Conservation (phyloP, 2,888 invertebrate species). For the Archips crataeganus region DNA sequence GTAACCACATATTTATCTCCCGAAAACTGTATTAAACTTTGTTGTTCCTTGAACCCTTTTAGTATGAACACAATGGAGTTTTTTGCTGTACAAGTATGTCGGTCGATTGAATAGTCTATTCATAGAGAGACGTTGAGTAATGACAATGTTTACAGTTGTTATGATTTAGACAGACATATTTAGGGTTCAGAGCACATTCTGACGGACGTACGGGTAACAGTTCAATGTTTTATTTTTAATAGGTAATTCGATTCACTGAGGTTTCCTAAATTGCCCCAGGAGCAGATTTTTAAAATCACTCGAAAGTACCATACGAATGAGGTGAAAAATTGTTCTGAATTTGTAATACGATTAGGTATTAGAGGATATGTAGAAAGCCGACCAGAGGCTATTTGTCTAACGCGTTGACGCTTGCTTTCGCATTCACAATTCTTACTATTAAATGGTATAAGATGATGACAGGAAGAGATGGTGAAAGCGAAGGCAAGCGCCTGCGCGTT, state of each 20-base stretch:
- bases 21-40: constrained; percentile 10
- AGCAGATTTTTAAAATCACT: too few species aligned
- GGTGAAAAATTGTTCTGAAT: too few species aligned
- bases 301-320: too few species aligned
- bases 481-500: too few species aligned
- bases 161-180: constrained; percentile 7
- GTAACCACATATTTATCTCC: constrained; percentile 1
- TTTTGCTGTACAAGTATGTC: constrained; percentile 3
- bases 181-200: neutral
- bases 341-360: too few species aligned
- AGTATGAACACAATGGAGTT: constrained; percentile 17
- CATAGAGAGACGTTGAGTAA: constrained; percentile 34
- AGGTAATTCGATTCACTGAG: neutral
- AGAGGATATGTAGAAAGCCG: too few species aligned
- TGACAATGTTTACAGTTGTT: constrained; percentile 6
- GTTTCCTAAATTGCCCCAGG: too few species aligned
- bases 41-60: neutral
- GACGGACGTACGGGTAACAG: neutral
- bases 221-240: neutral
- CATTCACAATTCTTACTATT: too few species aligned
- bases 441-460: too few species aligned
- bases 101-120: constrained; percentile 21
- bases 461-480: too few species aligned
- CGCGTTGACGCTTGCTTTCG: too few species aligned
- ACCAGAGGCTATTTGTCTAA: too few species aligned